Evolutionary conservation across 2,888 invertebrate species (phyloP), one percentile per base, ranked within the genome.

Genomic region (Actias luna): DNA sequence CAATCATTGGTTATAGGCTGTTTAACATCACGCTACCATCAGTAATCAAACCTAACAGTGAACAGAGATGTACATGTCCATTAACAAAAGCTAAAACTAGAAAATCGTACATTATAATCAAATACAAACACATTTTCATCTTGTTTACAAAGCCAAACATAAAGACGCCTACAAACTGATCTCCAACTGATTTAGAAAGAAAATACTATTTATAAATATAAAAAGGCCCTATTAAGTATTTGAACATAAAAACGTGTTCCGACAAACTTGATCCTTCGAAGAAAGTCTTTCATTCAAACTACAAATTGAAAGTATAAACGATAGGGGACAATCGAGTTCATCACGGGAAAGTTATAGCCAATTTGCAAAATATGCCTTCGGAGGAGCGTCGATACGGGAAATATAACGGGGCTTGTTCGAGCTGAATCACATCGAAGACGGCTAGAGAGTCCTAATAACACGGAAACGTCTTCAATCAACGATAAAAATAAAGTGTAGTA

Each of bases 401-500:
- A 78, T 77, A 79, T 74, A 74, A 76, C 68, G 64, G 18, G 68
- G 63, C 60, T 50, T 57, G 62, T 55, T 55, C 67, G 70, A 68
- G 65, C 65, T 39, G 57, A 50, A 61, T 57, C 57, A 58, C 60
- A 16, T 42, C n/a, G 64, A 62, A 58, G 59, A 64, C 60, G 59
- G 22, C 59, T 35, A 35, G 36, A 36, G 46, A 58, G 29, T 31
- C 31, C 63, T 82, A 85, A 83, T 84, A 85, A 84, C 78, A 79
- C 74, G 72, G 72, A 66, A 78, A 76, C 76, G 79, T 84, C 89
- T 88, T 89, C 88, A 88, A 89, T 91, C 88, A 89, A 85, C 85
- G 77, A 86, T 89, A 88, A 89, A 89, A 89, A 83, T 84, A 87
- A 89, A 89, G 89, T 85, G 83, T 87, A 80, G 75, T 66, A 80